A percentile compares a stretch with the other conserved stretches of the same genome.
Conservation (phyloP, 2,113 vertebrate genomes). For the Setophaga coronata region DNA sequence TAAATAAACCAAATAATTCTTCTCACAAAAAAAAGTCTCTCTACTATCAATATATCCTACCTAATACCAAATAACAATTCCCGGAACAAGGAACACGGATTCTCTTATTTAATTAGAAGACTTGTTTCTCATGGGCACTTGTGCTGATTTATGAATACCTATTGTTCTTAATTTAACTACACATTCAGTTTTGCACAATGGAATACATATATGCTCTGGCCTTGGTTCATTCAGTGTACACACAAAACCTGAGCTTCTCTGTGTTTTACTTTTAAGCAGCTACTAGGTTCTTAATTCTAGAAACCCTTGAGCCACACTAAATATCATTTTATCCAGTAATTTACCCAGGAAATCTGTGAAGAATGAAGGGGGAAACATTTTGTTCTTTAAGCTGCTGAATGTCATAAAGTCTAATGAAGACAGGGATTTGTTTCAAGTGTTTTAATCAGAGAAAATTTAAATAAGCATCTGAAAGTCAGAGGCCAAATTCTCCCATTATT, state of each 20-base stretch:
- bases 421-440: neutral
- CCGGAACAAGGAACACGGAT: slow-evolving; percentile 57
- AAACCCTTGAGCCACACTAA: neutral
- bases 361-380: neutral
- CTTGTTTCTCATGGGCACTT: slow-evolving; percentile 62
- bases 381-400: neutral
- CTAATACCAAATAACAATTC: slow-evolving; percentile 63
- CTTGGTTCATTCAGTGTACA: neutral
- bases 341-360: neutral
- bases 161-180: slow-evolving; percentile 72
- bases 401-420: neutral
- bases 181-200: slow-evolving; percentile 64
- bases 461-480: neutral
- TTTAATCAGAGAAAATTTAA: neutral
- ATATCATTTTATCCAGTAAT: neutral
- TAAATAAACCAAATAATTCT: neutral
- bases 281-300: neutral
- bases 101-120: slow-evolving; percentile 72
- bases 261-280: neutral
- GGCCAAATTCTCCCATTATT: neutral
- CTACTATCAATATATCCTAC: neutral
- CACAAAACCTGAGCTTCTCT: neutral
- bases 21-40: neutral
- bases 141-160: slow-evolving; percentile 68
- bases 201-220: slow-evolving; percentile 15